phyloP scores from a whole-genome alignment of 2,888 invertebrate species.

The Pyrrhia umbra region DNA sequence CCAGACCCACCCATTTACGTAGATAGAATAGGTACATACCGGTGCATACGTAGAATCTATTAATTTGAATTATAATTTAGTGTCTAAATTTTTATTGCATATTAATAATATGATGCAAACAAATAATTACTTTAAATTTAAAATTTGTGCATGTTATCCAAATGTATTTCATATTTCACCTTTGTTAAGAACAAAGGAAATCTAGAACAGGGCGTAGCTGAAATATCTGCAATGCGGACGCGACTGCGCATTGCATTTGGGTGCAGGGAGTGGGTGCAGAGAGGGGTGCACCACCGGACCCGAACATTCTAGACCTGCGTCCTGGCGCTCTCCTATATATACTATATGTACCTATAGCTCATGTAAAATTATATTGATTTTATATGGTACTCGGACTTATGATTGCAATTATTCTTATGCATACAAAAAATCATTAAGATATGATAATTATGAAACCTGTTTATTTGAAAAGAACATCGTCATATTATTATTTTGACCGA shows the following conservation, averaged over 20 bases:
- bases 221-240: constrained; percentile 28
- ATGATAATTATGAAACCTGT: no score
- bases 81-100: background rate
- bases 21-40: background rate
- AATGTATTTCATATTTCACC: constrained; percentile 3
- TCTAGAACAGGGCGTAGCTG: background rate
- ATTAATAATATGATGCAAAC: background rate
- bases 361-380: no score
- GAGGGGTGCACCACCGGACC: background rate
- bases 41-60: background rate
- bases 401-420: background rate
- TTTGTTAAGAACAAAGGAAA: constrained; percentile 4
- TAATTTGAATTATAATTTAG: background rate
- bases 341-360: background rate
- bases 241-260: constrained; percentile 28
- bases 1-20: background rate
- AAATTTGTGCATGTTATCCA: no score
- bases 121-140: background rate
- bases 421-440: no score
- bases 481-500: no score
- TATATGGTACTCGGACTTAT: background rate
- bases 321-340: background rate
- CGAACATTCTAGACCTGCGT: constrained; percentile 13
- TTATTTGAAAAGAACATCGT: no score
- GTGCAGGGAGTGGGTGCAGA: constrained; percentile 10